Evolutionary conservation across 2,888 invertebrate genomes (phyloP).

Genomic region (Sarcophaga rosellei): DNA sequence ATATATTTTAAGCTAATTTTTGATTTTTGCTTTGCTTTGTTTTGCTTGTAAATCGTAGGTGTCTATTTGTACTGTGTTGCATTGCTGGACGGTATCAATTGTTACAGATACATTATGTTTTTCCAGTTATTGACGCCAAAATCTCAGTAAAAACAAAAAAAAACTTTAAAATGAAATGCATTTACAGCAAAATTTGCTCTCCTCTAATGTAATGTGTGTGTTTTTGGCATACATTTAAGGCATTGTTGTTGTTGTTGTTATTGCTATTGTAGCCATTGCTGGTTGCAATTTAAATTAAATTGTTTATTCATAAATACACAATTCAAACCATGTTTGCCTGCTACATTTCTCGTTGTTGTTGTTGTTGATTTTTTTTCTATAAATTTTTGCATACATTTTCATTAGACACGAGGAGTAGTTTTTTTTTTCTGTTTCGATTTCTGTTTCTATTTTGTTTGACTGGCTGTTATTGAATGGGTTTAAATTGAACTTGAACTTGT

Average conservation of each 20-base stretch:
- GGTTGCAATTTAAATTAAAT: slow-evolving; percentile 61
- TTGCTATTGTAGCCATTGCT: slow-evolving; percentile 28
- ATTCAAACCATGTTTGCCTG: slow-evolving; percentile 46
- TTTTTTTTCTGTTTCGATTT: neutral
- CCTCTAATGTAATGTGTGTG: slow-evolving; percentile 28
- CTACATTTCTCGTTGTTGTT: neutral
- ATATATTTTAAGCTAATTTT: neutral
- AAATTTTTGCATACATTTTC: slow-evolving; percentile 6
- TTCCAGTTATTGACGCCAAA: slow-evolving; percentile 59
- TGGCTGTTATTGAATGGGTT: slow-evolving; percentile 39
- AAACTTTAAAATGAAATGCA: slow-evolving; percentile 1
- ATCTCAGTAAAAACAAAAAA: slow-evolving; percentile 4
- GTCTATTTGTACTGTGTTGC: slow-evolving; percentile 49
- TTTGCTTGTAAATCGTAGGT: slow-evolving; percentile 35
- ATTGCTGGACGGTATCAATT: slow-evolving; percentile 53
- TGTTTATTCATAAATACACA: slow-evolving; percentile 66
- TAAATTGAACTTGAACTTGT: slow-evolving; percentile 67
- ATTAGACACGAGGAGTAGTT: neutral
- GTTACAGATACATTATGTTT: slow-evolving; percentile 41
- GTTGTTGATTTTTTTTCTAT: neutral
- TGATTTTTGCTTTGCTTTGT: neutral
- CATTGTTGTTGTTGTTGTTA: slow-evolving; percentile 11
- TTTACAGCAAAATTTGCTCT: neutral
- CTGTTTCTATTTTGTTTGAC: slow-evolving; percentile 7
- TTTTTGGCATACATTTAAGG: slow-evolving; percentile 52